A percentile compares a stretch with the other conserved stretches of the same genome.
Conservation (phyloP, 1,140 invertebrate genomes). For the Cotesia glomerata region DNA sequence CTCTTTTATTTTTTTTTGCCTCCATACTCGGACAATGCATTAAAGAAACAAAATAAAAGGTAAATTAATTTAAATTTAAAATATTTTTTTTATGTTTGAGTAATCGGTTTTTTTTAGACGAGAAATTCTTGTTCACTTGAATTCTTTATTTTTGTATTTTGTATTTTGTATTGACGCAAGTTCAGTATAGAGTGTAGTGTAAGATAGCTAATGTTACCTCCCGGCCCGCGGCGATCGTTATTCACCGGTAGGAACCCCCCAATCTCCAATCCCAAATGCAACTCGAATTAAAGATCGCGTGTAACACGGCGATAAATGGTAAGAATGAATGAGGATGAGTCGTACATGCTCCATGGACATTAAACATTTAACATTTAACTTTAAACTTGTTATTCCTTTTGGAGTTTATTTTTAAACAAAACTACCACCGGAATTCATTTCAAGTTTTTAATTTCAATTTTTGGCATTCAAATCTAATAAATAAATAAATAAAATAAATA, state of each 20-base stretch:
- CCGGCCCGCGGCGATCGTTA: slow-evolving; percentile 35
- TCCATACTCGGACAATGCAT: too few relatives aligned
- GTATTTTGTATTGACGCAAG: not conserved
- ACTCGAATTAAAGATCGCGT: slow-evolving; percentile 48
- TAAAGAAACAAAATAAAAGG: too few relatives aligned
- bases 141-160: too few relatives aligned
- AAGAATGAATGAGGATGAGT: slow-evolving; percentile 1
- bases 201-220: slow-evolving; percentile 9
- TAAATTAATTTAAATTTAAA: too few relatives aligned
- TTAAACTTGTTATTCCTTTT: slow-evolving; percentile 22
- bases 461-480: too few relatives aligned
- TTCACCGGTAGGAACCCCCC: slow-evolving; percentile 37
- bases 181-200: not conserved
- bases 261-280: not conserved
- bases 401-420: slow-evolving; percentile 6
- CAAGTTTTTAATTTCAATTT: too few relatives aligned
- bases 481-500: too few relatives aligned
- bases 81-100: too few relatives aligned
- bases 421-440: too few relatives aligned
- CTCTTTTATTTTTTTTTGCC: not conserved
- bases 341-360: slow-evolving; percentile 17
- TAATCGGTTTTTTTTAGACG: too few relatives aligned
- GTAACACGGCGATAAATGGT: slow-evolving; percentile 46
- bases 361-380: not conserved
- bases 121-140: too few relatives aligned